A percentile compares a stretch with the other conserved stretches of the same genome.
These are phyloP conservation scores for Anomalospiza imberbis DNA, from an alignment of 2,797 vertebrate genomes.

Conservation along the genomic window DNA sequence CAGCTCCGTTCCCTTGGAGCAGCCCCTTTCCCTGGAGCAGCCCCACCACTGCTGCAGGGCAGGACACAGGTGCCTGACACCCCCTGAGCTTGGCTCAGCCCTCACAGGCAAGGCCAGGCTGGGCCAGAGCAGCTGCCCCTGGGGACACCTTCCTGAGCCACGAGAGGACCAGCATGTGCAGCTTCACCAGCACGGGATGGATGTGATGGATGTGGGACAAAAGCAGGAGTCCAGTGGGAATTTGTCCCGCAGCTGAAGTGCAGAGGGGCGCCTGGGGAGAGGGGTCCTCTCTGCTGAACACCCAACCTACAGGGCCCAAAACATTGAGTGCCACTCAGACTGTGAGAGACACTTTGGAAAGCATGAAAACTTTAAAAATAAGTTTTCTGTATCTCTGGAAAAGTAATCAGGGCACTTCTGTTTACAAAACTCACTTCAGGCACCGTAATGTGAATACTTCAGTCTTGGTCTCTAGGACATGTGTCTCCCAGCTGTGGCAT, in stretches of 20 bases:
- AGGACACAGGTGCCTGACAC: fast-evolving
- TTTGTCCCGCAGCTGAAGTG: neutral
- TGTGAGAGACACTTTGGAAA: neutral
- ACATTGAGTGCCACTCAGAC: neutral
- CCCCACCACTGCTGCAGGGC: neutral
- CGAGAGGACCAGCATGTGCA: fast-evolving
- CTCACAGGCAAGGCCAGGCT: neutral
- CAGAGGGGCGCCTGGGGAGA: neutral
- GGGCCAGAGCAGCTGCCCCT: neutral
- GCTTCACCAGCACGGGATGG: fast-evolving
- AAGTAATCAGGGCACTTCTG: neutral
- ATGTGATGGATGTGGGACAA: neutral
- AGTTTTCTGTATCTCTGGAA: neutral
- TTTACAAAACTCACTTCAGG: neutral
- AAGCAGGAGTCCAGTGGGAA: neutral
- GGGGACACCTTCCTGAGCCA: neutral
- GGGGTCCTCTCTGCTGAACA: neutral
- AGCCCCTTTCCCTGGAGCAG: neutral
- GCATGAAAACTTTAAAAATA: neutral
- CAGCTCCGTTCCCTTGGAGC: neutral
- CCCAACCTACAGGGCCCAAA: neutral
- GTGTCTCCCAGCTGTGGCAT: neutral
- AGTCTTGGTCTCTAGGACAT: neutral
- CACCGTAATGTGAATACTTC: neutral
- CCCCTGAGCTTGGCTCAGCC: neutral